Percentiles rank a stretch among this genome's conserved stretches.
Conservation (phyloP, 1,140 invertebrate species). For the Plodia interpunctella region DNA sequence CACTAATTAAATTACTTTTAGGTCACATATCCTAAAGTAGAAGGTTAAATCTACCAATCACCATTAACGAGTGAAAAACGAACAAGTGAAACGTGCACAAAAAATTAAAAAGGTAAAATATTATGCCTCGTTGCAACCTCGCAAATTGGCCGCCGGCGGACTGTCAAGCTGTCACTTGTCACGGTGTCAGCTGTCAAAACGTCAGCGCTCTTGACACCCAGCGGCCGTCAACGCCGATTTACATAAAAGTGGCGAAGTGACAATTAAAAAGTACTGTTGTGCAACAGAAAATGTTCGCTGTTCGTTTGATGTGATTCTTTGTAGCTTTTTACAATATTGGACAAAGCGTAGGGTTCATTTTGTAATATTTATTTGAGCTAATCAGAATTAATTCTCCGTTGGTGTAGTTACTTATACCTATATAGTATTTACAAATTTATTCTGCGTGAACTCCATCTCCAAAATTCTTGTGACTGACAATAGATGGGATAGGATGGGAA, state of each 20-base stretch:
- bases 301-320: too few relatives aligned
- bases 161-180: slow-evolving; percentile 50
- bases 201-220: slow-evolving; percentile 42
- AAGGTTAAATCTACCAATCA: neutral
- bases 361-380: too few relatives aligned
- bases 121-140: slow-evolving; percentile 29
- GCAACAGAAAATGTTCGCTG: slow-evolving; percentile 8
- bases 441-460: too few relatives aligned
- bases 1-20: too few relatives aligned
- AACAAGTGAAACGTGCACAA: slow-evolving; percentile 4
- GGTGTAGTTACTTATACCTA: too few relatives aligned
- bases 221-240: slow-evolving; percentile 45
- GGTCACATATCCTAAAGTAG: too few relatives aligned
- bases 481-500: too few relatives aligned
- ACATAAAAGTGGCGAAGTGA: slow-evolving; percentile 56
- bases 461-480: too few relatives aligned
- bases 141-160: slow-evolving; percentile 51
- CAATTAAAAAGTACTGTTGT: slow-evolving; percentile 49
- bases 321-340: too few relatives aligned
- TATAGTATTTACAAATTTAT: too few relatives aligned
- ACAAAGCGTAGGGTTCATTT: too few relatives aligned
- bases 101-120: slow-evolving; percentile 31
- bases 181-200: slow-evolving; percentile 39
- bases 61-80: slow-evolving; percentile 1
- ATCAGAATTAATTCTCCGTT: too few relatives aligned